Evolutionary conservation across 2,888 invertebrate genomes (phyloP).

Genomic region (Lasioglossum vierecki): DNA sequence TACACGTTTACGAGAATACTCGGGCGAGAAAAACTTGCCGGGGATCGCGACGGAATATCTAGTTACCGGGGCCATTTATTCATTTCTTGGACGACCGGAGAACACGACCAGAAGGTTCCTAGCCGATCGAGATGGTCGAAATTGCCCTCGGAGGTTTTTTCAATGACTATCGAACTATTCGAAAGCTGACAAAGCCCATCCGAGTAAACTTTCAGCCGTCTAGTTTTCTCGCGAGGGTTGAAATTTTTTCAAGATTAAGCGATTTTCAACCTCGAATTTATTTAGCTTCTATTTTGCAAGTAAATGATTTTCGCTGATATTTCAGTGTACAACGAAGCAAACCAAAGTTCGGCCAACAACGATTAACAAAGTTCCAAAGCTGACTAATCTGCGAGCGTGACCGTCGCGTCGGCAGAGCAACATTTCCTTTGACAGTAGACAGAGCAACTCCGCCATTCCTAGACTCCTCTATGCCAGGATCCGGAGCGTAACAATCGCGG

Average conservation of each 20-base stretch:
- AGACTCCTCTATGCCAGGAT: background rate
- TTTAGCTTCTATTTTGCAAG: background rate
- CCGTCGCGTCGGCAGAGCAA: background rate
- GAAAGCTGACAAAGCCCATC: background rate
- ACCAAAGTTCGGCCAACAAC: background rate
- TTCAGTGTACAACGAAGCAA: background rate
- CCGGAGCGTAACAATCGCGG: constrained; percentile 42
- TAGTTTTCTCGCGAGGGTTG: too few relatives aligned
- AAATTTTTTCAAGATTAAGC: too few relatives aligned
- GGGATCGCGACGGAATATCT: background rate
- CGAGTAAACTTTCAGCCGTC: too few relatives aligned
- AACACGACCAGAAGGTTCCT: background rate
- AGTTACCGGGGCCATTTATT: background rate
- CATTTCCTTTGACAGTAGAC: background rate
- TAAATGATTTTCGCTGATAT: background rate
- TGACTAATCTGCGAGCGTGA: background rate
- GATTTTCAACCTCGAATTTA: too few relatives aligned
- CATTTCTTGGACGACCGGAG: background rate
- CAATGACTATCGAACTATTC: background rate
- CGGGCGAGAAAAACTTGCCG: background rate
- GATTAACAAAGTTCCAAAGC: background rate
- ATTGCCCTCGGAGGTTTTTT: too few relatives aligned
- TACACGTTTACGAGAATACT: background rate
- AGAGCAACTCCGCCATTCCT: constrained; percentile 5
- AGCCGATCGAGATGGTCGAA: too few relatives aligned